A percentile compares a stretch with the other conserved stretches of the same genome.
Evolutionary conservation across 2,113 vertebrate species (phyloP).

Genomic region (Brachyistius frenatus): DNA sequence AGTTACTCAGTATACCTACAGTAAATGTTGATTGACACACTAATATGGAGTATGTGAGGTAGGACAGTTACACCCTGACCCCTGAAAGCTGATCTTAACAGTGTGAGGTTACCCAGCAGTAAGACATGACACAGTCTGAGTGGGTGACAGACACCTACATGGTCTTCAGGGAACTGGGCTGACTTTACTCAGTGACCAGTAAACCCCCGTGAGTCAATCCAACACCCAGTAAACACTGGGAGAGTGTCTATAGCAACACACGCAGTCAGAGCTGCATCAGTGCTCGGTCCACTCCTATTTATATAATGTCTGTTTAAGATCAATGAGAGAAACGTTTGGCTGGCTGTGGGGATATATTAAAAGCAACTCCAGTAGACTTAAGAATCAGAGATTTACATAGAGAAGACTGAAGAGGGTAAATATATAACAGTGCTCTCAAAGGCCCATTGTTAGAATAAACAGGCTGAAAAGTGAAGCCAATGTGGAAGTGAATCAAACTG

Average conservation of each 20-base stretch:
- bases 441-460: conserved; percentile 25
- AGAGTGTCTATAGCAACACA: conserved; percentile 65
- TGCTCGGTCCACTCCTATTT: conserved; percentile 47
- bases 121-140: conserved; percentile 30
- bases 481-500: too few relatives aligned
- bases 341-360: conserved; percentile 2
- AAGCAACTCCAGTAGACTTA: conserved; percentile 7
- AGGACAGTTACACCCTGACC: conserved; percentile 40
- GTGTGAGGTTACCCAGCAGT: conserved; percentile 47
- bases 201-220: conserved; percentile 34
- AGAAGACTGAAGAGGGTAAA: conserved; percentile 18
- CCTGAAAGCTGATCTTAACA: conserved; percentile 46
- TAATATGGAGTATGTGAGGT: conserved; percentile 1
- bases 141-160: conserved; percentile 34
- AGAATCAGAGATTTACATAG: conserved; percentile 40
- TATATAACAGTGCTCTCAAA: conserved; percentile 31
- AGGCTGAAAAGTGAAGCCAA: neutral
- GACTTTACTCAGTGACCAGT: conserved; percentile 48
- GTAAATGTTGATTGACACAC: conserved; percentile 26
- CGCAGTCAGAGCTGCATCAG: conserved; percentile 49
- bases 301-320: conserved; percentile 72
- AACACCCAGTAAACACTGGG: conserved; percentile 57
- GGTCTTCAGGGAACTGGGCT: conserved; percentile 43
- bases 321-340: conserved; percentile 58
- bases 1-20: neutral